phyloP scores from a whole-genome alignment of 2,797 vertebrate genomes.

The Thripadectes ignobilis region DNA sequence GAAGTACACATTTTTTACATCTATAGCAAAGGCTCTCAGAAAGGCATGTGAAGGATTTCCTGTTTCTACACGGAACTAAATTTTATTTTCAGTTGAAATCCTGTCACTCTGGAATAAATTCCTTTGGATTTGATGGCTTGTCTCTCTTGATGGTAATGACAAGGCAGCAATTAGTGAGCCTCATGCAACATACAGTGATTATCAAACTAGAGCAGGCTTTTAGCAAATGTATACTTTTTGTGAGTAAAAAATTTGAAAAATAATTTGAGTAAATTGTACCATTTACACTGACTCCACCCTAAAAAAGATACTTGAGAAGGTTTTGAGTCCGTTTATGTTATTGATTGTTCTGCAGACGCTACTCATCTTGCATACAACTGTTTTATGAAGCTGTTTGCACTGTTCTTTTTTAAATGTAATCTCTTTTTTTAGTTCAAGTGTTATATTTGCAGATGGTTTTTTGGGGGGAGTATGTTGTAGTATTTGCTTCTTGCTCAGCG shows the following conservation, averaged over 20 bases:
- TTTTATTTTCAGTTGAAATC: neutral
- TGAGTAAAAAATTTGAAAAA: neutral
- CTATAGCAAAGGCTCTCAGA: neutral
- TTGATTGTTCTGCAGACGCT: neutral
- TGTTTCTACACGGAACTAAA: neutral
- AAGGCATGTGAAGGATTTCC: neutral
- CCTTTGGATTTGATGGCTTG: neutral
- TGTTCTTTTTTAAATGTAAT: neutral
- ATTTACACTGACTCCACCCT: neutral
- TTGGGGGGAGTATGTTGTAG: neutral
- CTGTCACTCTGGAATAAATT: neutral
- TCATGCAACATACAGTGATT: neutral
- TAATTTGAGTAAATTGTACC: neutral
- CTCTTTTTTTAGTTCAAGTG: neutral
- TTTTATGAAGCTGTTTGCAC: neutral
- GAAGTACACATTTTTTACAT: neutral
- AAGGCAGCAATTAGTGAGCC: neutral
- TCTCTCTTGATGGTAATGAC: neutral
- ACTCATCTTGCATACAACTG: neutral
- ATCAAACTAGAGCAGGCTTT: neutral
- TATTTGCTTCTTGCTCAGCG: neutral
- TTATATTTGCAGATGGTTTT: neutral
- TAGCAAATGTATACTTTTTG: neutral
- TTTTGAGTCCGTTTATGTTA: neutral
- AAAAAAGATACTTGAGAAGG: neutral